Evolutionary conservation across 2,888 invertebrate genomes (phyloP).

Genomic region (Polia nebulosa): DNA sequence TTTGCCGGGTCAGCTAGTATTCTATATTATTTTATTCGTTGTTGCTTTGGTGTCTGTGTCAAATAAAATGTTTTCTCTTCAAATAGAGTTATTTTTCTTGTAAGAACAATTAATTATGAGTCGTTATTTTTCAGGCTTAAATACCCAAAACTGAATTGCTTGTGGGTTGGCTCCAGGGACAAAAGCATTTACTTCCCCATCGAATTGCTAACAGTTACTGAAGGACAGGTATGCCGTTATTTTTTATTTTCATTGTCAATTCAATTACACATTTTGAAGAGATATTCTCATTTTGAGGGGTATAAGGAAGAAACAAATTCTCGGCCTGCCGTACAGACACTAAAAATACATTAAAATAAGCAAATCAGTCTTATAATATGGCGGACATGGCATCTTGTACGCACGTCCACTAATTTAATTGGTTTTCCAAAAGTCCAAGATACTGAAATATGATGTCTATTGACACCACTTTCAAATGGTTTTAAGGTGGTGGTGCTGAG

Average conservation of each 20-base stretch:
- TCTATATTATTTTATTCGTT: too few relatives aligned
- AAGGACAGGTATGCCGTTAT: slow-evolving; percentile 92
- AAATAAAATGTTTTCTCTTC: background rate
- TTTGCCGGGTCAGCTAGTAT: too few relatives aligned
- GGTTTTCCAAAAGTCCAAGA: too few relatives aligned
- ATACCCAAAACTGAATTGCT: slow-evolving; percentile 94
- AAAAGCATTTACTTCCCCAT: slow-evolving; percentile 95
- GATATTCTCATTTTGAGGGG: background rate
- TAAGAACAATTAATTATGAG: background rate
- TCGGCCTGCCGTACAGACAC: too few relatives aligned
- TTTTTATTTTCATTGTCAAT: background rate
- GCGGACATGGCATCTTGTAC: too few relatives aligned
- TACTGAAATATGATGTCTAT: too few relatives aligned
- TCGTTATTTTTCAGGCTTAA: slow-evolving; percentile 75
- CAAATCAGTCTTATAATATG: too few relatives aligned
- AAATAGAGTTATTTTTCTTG: background rate
- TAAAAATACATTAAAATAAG: too few relatives aligned
- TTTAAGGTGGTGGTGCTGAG: too few relatives aligned
- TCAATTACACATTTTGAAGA: background rate
- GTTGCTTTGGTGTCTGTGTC: background rate
- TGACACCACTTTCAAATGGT: too few relatives aligned
- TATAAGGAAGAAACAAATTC: too few relatives aligned
- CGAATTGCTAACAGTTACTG: slow-evolving; percentile 95
- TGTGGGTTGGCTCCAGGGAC: slow-evolving; percentile 94
- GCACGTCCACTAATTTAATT: too few relatives aligned